Conservation (phyloP, 2,113 vertebrate genomes). For the Suncus etruscus region DNA sequence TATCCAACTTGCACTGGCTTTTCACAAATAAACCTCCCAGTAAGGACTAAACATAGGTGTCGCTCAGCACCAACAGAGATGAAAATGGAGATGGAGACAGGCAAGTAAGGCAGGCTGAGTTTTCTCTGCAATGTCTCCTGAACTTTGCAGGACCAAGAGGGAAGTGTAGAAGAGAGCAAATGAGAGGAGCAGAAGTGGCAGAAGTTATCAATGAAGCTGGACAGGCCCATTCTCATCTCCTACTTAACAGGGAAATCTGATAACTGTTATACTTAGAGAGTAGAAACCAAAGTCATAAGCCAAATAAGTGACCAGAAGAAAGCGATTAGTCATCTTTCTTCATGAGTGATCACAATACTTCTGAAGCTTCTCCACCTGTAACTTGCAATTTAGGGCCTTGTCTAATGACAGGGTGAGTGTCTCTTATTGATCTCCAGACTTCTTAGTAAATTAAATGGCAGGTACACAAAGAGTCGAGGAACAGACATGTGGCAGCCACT, state of each 20-base stretch:
- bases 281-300: conserved; percentile 78
- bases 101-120: background rate
- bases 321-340: conserved; percentile 83
- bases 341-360: conserved; percentile 80
- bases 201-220: conserved; percentile 57
- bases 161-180: background rate
- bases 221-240: conserved; percentile 71
- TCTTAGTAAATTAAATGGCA: conserved; percentile 81
- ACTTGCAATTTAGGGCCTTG: conserved; percentile 87
- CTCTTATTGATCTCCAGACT: conserved; percentile 78
- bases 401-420: conserved; percentile 86
- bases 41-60: conserved; percentile 22
- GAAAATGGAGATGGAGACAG: background rate
- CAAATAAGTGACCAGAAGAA: conserved; percentile 81
- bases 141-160: background rate
- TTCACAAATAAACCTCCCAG: background rate
- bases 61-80: background rate
- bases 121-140: conserved; percentile 34
- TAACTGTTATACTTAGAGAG: conserved; percentile 77
- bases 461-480: conserved; percentile 71
- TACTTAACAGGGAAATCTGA: conserved; percentile 72
- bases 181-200: conserved; percentile 54
- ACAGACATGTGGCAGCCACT: conserved; percentile 65
- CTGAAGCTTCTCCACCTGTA: conserved; percentile 80
- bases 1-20: background rate